phyloP scores from a whole-genome alignment of 2,888 invertebrate species.

The Nemotelus nigrinus region DNA sequence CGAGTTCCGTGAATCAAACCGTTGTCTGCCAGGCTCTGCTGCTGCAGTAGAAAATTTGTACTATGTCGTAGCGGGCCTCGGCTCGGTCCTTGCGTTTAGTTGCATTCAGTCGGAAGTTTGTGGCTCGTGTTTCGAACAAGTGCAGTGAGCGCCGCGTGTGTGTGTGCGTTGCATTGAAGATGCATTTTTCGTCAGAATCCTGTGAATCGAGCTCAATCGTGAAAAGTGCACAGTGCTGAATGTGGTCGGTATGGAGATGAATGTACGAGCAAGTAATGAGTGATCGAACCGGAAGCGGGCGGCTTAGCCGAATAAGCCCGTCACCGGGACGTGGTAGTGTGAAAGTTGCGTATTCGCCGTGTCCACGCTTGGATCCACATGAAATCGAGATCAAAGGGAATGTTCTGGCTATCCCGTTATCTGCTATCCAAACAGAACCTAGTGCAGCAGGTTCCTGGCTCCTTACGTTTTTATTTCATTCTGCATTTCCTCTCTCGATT shows the following conservation, averaged over 20 bases:
- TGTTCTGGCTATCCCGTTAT: constrained; percentile 64
- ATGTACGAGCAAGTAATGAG: constrained; percentile 29
- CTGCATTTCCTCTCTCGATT: constrained; percentile 18
- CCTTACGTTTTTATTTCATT: constrained; percentile 26
- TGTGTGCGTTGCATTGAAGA: background rate
- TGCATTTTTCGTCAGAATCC: constrained; percentile 4
- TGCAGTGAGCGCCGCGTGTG: background rate
- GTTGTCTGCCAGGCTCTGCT: constrained; percentile 17
- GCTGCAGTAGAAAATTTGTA: constrained; percentile 11
- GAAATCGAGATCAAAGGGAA: constrained; percentile 61
- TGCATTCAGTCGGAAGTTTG: constrained; percentile 1
- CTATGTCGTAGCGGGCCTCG: constrained; percentile 15
- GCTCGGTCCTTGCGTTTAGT: background rate
- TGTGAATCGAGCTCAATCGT: background rate
- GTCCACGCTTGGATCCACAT: constrained; percentile 63
- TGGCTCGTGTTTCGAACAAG: constrained; percentile 9
- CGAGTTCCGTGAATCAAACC: background rate
- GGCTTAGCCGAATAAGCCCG: constrained; percentile 64
- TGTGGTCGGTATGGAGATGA: constrained; percentile 36
- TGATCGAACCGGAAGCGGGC: constrained; percentile 55
- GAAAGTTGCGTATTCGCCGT: constrained; percentile 62
- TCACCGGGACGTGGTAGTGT: constrained; percentile 63
- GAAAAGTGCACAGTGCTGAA: background rate
- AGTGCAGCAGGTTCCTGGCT: constrained; percentile 54
- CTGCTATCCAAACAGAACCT: constrained; percentile 62